Base-by-base conservation (phyloP, 1,140 invertebrate species). In the Batillaria attramentaria region DNA sequence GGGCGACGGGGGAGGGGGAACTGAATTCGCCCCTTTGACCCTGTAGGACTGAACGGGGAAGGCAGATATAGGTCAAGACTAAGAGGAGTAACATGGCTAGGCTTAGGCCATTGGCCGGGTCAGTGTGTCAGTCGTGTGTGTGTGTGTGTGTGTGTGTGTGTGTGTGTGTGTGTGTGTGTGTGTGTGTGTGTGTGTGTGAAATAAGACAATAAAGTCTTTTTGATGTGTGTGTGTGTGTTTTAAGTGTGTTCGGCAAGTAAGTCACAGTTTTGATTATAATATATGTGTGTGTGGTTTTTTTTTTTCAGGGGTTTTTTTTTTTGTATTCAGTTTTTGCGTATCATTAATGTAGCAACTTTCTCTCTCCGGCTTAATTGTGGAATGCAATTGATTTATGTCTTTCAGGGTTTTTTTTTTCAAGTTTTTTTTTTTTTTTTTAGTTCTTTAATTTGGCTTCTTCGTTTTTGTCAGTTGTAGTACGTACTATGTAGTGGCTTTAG, bases 161-260 rank as follows among this genome's bases (percentile, higher is more conserved):
- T 3, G 39, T 18, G 68, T 37, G 68, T 41, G 39, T 41, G 68
- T 46, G 68, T 18, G 68, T 70, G 68, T 70, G 42, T 13, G 68
- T 70, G 68, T 18, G 39, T 41, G 39, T 3, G 35, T 41, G 68
- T 70, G 39, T 41, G 39, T 41, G 42, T 10, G 35, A 37, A 8
- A 8, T 5, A 28, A n/a, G n/a, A 5, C 8, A 62, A 28, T 28
- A 28, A n/a, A n/a, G n/a, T 5, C 24, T 5, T 35, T 31, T 66
- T 8, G 6, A 28, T 62, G 57, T n/a, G 57, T 62, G 57, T 28
- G 57, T 28, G 57, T 28, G 57, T 28, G 57, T 62, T 18, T 28
- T 8, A 10, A 6, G 8, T 62, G n/a, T n/a, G 13, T 16, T n/a
- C n/a, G n/a, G n/a, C n/a, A n/a, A n/a, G n/a, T n/a, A n/a, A n/a